phyloP scores from a whole-genome alignment of 2,113 vertebrate genomes.

The Passer domesticus region DNA sequence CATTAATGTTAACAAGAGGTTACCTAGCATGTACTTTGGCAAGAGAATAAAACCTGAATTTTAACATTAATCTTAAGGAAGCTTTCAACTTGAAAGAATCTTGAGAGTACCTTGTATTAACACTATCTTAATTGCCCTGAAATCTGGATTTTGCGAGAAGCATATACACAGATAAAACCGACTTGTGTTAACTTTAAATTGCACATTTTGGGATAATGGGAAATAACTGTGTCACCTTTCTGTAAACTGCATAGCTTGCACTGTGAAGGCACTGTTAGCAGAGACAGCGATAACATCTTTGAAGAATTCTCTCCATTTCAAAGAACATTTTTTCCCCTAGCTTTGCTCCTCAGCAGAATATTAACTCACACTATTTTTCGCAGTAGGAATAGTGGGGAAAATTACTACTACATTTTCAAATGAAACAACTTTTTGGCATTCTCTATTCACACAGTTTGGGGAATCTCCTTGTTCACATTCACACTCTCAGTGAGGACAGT shows the following conservation, averaged over 20 bases:
- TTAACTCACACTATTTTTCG: not conserved
- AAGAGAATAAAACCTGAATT: conserved; percentile 44
- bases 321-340: not conserved
- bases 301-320: not conserved
- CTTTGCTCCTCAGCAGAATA: not conserved
- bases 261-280: not conserved
- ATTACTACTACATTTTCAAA: not conserved
- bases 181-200: not conserved
- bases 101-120: conserved; percentile 29
- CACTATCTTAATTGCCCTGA: conserved; percentile 44
- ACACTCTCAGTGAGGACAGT: not conserved
- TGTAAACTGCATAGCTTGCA: not conserved
- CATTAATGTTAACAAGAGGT: conserved; percentile 69
- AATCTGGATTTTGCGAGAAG: not conserved
- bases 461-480: not conserved
- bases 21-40: conserved; percentile 49
- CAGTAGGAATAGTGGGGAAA: not conserved
- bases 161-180: conserved; percentile 43
- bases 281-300: not conserved
- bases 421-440: not conserved
- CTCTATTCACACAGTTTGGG: not conserved
- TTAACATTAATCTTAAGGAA: conserved; percentile 66
- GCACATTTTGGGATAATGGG: conserved; percentile 29
- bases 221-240: conserved; percentile 41
- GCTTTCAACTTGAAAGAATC: conserved; percentile 62